A percentile compares a stretch with the other conserved stretches of the same genome.
These are phyloP conservation scores for Poliocrania exsul DNA, from an alignment of 2,797 vertebrate genomes.

Conservation along the genomic window DNA sequence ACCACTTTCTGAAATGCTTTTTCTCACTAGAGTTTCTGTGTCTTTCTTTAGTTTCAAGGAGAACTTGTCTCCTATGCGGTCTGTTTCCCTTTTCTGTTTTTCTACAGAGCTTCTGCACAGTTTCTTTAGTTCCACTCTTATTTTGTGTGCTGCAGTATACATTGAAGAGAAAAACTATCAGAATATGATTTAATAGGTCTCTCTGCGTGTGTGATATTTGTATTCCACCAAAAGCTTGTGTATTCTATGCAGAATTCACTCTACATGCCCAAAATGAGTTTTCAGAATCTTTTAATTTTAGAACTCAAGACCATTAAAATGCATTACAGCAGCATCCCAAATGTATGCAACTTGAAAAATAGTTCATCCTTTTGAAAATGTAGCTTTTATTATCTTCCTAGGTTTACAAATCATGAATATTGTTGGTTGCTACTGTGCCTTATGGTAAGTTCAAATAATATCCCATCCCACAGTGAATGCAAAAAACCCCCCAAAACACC, in stretches of 20 bases:
- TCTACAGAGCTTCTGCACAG: not conserved
- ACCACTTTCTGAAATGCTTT: not conserved
- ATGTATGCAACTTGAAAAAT: not conserved
- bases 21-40: not conserved
- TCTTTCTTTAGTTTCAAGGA: not conserved
- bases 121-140: not conserved
- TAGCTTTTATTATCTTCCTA: not conserved
- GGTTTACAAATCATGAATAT: not conserved
- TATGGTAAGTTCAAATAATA: not conserved
- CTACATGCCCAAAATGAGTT: constrained; percentile 8
- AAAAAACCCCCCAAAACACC: not conserved
- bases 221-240: not conserved
- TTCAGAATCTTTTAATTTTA: constrained; percentile 15
- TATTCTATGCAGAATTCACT: constrained; percentile 2
- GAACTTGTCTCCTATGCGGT: not conserved
- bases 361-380: not conserved
- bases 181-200: not conserved
- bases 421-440: not conserved
- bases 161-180: not conserved
- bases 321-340: not conserved
- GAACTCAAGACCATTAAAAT: not conserved
- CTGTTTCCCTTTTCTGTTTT: not conserved
- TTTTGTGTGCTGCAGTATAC: not conserved
- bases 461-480: not conserved
- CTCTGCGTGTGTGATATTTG: not conserved